phyloP scores from a whole-genome alignment of 2,797 vertebrate genomes.

The Cryptoprocta ferox region DNA sequence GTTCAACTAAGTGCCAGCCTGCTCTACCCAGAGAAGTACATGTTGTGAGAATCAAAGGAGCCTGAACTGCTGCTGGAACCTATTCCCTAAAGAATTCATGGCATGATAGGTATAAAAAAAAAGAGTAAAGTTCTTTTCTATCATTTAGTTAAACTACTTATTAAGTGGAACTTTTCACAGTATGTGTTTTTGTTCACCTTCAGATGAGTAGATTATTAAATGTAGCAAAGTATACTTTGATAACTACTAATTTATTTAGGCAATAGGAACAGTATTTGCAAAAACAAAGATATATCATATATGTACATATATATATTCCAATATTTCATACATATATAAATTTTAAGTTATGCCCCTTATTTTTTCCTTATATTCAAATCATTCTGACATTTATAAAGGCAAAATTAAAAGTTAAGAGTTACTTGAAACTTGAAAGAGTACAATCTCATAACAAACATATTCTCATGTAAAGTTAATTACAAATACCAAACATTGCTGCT shows the following conservation, averaged over 20 bases:
- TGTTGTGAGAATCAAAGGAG: conserved; percentile 93
- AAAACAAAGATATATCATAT: conserved; percentile 15
- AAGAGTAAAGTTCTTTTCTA: neutral
- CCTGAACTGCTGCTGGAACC: conserved; percentile 95
- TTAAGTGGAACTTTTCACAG: neutral
- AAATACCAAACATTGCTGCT: neutral
- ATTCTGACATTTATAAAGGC: conserved; percentile 44
- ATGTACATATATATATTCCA: neutral
- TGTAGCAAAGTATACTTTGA: neutral
- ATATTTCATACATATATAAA: neutral
- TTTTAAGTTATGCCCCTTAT: neutral
- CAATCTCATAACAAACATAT: neutral
- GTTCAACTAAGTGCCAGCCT: conserved; percentile 95
- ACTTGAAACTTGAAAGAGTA: conserved; percentile 20
- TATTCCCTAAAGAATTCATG: conserved; percentile 97
- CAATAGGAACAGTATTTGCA: neutral
- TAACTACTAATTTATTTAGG: conserved; percentile 21
- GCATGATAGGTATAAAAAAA: conserved; percentile 83
- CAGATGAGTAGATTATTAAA: neutral
- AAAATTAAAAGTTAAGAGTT: conserved; percentile 52
- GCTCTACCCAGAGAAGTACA: conserved; percentile 93
- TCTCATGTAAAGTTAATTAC: conserved; percentile 15
- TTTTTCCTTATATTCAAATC: conserved; percentile 7
- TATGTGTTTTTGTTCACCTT: neutral
- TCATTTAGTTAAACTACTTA: neutral